These are phyloP conservation scores for Centrocercus urophasianus DNA, from an alignment of 2,113 vertebrate species.

Conservation along the genomic window DNA sequence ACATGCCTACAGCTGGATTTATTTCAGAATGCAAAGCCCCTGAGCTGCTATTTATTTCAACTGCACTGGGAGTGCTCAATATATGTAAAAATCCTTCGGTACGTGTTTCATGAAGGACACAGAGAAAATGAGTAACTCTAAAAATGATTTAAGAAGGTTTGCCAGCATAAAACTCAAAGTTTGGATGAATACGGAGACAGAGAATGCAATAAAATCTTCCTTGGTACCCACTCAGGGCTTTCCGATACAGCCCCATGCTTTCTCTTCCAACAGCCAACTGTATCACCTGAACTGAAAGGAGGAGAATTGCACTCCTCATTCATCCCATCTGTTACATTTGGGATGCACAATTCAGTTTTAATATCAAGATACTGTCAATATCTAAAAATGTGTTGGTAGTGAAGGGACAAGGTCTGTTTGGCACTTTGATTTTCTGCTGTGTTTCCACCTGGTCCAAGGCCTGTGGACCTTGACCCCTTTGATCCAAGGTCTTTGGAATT, in stretches of 20 bases:
- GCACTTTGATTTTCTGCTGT: not conserved
- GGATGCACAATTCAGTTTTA: not conserved
- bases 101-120: not conserved
- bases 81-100: accelerated
- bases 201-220: not conserved
- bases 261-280: not conserved
- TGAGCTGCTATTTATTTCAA: not conserved
- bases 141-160: not conserved
- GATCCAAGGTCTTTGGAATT: not conserved
- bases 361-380: not conserved
- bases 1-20: not conserved
- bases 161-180: not conserved
- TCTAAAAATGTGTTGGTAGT: not conserved
- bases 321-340: not conserved
- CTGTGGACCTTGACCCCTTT: not conserved
- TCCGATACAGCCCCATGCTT: accelerated
- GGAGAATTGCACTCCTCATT: not conserved
- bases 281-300: not conserved
- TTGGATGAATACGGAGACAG: not conserved
- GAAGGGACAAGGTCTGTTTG: not conserved
- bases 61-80: not conserved
- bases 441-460: not conserved
- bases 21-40: not conserved
- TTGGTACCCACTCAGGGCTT: not conserved
- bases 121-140: not conserved